Evolutionary conservation across 2,888 invertebrate species (phyloP).

Genomic region (Acleris cristana): DNA sequence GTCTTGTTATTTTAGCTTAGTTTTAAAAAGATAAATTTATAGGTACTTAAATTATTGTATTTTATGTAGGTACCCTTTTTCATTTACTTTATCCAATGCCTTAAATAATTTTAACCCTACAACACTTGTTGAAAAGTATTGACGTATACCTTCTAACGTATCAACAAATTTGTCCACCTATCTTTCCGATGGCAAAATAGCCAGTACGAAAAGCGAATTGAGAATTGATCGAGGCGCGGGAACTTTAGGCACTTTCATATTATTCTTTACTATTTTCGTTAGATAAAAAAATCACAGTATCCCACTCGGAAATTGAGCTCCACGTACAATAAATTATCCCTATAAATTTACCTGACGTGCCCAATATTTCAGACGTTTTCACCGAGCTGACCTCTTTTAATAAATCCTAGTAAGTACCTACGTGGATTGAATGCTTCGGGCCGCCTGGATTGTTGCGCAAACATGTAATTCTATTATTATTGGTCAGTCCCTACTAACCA

Average conservation of each 20-base stretch:
- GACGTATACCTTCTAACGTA: no score
- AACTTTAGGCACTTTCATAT: background rate
- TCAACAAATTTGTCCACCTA: no score
- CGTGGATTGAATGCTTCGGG: slow-evolving; percentile 49
- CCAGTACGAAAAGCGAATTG: no score
- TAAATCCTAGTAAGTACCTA: slow-evolving; percentile 60
- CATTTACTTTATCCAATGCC: no score
- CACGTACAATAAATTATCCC: slow-evolving; percentile 77
- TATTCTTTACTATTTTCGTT: slow-evolving; percentile 50
- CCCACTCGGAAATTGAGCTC: slow-evolving; percentile 70
- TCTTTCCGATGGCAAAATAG: no score
- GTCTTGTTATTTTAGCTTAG: no score
- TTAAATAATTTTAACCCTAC: no score
- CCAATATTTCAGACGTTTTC: slow-evolving; percentile 81
- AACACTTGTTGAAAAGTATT: no score
- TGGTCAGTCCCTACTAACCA: slow-evolving; percentile 42
- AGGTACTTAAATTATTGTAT: no score
- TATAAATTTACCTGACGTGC: slow-evolving; percentile 80
- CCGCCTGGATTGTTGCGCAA: slow-evolving; percentile 43
- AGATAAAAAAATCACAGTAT: slow-evolving; percentile 72
- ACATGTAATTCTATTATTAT: slow-evolving; percentile 47
- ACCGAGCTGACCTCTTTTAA: slow-evolving; percentile 74
- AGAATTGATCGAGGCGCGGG: background rate
- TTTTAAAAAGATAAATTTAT: no score
- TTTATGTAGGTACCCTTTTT: no score